These are phyloP conservation scores for Drosophila macrospina DNA, from an alignment of 2,888 invertebrate species.

Conservation along the genomic window DNA sequence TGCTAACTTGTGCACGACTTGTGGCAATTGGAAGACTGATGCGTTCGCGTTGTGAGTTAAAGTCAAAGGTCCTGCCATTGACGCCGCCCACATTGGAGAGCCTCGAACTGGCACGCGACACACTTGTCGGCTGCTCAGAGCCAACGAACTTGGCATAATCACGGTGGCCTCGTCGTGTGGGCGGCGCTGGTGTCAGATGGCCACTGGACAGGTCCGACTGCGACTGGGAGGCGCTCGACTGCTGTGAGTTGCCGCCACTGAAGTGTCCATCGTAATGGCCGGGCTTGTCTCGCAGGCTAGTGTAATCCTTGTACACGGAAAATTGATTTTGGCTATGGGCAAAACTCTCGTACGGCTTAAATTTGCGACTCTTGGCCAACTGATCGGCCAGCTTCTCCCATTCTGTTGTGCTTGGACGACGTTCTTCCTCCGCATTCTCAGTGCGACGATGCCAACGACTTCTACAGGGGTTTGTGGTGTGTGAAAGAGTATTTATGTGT, in stretches of 20 bases:
- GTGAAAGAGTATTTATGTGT: slow-evolving; percentile 1
- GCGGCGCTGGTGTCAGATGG: slow-evolving; percentile 62
- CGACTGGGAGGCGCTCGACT: slow-evolving; percentile 65
- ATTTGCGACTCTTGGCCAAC: slow-evolving; percentile 78
- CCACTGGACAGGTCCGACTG: slow-evolving; percentile 74
- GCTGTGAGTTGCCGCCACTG: slow-evolving; percentile 64
- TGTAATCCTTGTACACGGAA: slow-evolving; percentile 72
- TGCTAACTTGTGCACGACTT: slow-evolving; percentile 20
- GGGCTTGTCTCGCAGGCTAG: slow-evolving; percentile 66
- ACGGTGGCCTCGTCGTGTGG: slow-evolving; percentile 56
- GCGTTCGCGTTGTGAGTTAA: slow-evolving; percentile 75
- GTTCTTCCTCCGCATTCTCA: slow-evolving; percentile 34
- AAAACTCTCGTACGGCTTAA: slow-evolving; percentile 79
- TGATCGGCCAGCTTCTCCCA: slow-evolving; percentile 84
- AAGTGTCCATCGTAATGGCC: slow-evolving; percentile 69
- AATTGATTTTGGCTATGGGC: slow-evolving; percentile 64
- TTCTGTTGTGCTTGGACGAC: slow-evolving; percentile 80
- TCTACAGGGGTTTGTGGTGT: slow-evolving; percentile 30
- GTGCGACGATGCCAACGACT: slow-evolving; percentile 32
- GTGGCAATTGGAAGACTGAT: slow-evolving; percentile 51
- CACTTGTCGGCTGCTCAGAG: slow-evolving; percentile 62
- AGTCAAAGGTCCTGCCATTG: slow-evolving; percentile 72
- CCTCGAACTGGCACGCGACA: slow-evolving; percentile 69
- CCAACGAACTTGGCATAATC: slow-evolving; percentile 74
- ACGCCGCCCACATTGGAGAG: slow-evolving; percentile 56